Conservation (phyloP, 53 echinoderm and acorn worm genomes). For the Echinometra lucunter region DNA sequence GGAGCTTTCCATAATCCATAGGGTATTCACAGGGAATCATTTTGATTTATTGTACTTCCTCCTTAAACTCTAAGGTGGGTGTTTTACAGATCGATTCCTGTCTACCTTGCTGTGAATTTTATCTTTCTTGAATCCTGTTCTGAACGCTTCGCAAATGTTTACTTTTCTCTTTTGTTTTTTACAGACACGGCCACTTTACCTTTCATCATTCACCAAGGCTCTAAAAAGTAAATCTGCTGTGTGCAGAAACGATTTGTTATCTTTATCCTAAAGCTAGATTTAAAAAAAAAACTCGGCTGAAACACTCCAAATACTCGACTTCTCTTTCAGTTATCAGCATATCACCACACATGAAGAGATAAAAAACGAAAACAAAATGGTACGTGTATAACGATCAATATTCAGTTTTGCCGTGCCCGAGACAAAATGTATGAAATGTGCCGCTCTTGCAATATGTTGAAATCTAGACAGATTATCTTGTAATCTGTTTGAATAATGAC, state of each 20-base stretch:
- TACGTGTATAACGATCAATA: no score
- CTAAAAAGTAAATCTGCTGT: not conserved
- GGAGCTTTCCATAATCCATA: not conserved
- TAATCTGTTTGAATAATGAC: not conserved
- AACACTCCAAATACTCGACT: not conserved
- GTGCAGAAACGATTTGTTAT: not conserved
- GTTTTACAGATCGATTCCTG: not conserved
- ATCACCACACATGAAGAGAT: not conserved
- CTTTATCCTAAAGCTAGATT: not conserved
- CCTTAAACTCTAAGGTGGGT: not conserved
- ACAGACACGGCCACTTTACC: not conserved
- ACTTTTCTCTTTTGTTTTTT: not conserved
- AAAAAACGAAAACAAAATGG: not conserved
- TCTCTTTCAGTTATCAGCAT: not conserved
- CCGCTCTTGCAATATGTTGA: not conserved
- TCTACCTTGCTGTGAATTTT: not conserved
- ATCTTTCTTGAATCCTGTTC: not conserved
- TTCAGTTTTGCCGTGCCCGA: not conserved
- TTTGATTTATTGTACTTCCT: no score
- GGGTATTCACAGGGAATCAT: not conserved
- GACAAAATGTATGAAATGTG: no score
- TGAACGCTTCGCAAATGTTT: not conserved
- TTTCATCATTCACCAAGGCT: not conserved
- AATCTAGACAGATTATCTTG: not conserved
- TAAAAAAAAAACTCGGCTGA: not conserved